phyloP scores from a whole-genome alignment of 2,888 invertebrate genomes.

The Philereme transversata region DNA sequence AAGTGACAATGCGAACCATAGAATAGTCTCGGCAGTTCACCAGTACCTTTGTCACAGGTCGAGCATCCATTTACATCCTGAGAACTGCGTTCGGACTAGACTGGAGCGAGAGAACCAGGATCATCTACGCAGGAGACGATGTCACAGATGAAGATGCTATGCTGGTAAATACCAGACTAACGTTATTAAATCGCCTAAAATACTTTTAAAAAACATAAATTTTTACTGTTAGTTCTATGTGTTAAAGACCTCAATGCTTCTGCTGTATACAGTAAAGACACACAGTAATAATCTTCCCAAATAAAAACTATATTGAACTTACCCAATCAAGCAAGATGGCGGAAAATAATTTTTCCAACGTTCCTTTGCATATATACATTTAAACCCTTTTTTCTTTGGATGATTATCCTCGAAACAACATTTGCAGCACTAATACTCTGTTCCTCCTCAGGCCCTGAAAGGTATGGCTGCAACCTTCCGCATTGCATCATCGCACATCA shows the following conservation, averaged over 20 bases:
- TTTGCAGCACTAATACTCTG: not conserved
- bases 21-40: not conserved
- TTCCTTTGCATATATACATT: no score
- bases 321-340: not conserved
- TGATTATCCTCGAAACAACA: not conserved
- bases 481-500: conserved; percentile 92
- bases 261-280: no score
- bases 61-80: conserved; percentile 95
- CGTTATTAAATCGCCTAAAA: no score
- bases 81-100: conserved; percentile 95
- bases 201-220: no score
- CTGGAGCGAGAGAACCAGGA: conserved; percentile 95
- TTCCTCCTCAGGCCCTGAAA: conserved; percentile 88
- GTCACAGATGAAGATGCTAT: conserved; percentile 95
- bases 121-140: conserved; percentile 95
- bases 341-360: no score
- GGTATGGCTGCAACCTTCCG: conserved; percentile 97
- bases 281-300: not conserved
- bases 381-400: not conserved
- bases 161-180: conserved; percentile 83
- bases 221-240: no score
- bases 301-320: not conserved
- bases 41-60: conserved; percentile 69
- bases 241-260: no score
- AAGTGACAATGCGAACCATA: not conserved